Conservation (phyloP, 2,888 invertebrate species). For the Vanessa cardui region DNA sequence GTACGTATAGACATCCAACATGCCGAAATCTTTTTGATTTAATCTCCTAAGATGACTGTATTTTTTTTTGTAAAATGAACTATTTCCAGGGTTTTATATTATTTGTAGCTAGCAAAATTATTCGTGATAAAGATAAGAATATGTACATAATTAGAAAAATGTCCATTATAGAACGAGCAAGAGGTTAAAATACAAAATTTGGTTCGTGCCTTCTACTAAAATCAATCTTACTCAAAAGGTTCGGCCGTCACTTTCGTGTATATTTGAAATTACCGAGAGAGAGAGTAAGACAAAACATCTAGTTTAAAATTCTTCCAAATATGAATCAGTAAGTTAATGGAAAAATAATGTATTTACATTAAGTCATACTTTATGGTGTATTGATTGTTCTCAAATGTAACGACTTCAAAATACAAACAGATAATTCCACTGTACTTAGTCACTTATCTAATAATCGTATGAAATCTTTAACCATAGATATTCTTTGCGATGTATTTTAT, state of each 20-base stretch:
- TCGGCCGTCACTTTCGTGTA: conserved; percentile 35
- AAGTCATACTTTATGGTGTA: conserved; percentile 8
- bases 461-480: neutral
- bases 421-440: neutral
- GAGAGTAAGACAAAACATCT: conserved; percentile 32
- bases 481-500: too few relatives aligned
- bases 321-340: conserved; percentile 33
- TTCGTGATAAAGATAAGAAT: neutral
- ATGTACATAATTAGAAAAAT: neutral
- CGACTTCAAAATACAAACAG: neutral
- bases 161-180: neutral
- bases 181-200: conserved; percentile 8
- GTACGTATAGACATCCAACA: neutral
- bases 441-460: neutral
- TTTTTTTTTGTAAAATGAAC: too few relatives aligned
- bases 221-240: conserved; percentile 38
- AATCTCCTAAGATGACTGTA: too few relatives aligned
- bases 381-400: conserved; percentile 7
- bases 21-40: neutral
- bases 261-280: conserved; percentile 38
- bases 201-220: conserved; percentile 27
- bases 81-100: too few relatives aligned
- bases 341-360: conserved; percentile 30
- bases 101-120: too few relatives aligned
- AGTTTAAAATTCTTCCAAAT: conserved; percentile 34